These are phyloP conservation scores for Protula sp. DNA, from an alignment of 2,888 invertebrate genomes.

Conservation along the genomic window DNA sequence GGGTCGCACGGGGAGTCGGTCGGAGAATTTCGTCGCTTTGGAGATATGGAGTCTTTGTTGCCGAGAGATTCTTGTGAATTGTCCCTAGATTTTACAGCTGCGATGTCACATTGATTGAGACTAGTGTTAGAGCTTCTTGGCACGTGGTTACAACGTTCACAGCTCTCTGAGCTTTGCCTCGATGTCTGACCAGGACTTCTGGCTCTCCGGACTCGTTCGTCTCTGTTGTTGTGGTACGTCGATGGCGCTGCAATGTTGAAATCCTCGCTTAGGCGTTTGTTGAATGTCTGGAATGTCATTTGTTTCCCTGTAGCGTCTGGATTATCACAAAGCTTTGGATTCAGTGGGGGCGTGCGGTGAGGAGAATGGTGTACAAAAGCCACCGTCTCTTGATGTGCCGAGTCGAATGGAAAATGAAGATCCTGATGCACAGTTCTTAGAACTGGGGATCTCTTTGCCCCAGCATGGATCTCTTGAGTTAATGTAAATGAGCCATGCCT, in stretches of 20 bases:
- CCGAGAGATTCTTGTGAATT: not conserved
- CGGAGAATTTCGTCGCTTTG: not conserved
- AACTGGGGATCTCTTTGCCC: not conserved
- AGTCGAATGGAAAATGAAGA: not conserved
- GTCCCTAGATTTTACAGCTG: too few relatives aligned
- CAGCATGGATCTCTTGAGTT: not conserved
- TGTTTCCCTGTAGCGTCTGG: not conserved
- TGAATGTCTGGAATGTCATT: not conserved
- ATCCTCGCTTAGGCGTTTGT: not conserved
- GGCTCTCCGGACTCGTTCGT: too few relatives aligned
- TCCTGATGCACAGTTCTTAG: not conserved
- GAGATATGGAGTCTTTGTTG: not conserved
- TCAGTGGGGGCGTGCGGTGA: not conserved
- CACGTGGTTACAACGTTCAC: not conserved
- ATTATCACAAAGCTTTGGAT: not conserved
- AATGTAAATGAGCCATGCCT: not conserved
- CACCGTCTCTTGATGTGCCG: not conserved
- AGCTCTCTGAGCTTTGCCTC: not conserved
- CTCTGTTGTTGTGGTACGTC: not conserved
- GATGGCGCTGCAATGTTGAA: not conserved
- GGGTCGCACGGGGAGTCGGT: not conserved
- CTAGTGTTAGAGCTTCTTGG: too few relatives aligned
- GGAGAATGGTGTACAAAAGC: not conserved
- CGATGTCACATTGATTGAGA: not conserved
- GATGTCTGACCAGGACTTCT: not conserved